Base-by-base conservation (phyloP, 2,888 invertebrate genomes). In the Ennomos quercinarius region DNA sequence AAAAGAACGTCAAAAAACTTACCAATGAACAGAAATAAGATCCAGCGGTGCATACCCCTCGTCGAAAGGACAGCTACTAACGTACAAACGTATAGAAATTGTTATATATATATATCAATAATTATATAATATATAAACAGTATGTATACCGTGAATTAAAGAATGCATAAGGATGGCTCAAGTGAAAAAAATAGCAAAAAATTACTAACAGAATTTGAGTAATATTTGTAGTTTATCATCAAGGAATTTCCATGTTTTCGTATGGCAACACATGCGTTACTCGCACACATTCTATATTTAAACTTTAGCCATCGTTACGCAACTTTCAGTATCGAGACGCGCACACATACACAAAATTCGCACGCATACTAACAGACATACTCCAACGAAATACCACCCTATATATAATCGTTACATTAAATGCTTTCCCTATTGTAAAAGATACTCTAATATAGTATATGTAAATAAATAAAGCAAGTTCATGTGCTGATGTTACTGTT, bases 1-100 rank as follows among this genome's bases (percentile, higher is more conserved):
- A 47, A 38, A 39, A 37, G 9, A 6, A 46, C 0, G 46, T 36
- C 12, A 34, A 49, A n/a, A 49, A 9, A 89, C 91, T 91, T 70
- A 89, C 91, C 90, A 76, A 82, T 78, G 78, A 81, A 85, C 74
- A 85, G 78, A 84, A 85, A 83, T 76, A 73, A 69, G 82, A 73
- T 72, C 69, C 77, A 67, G 80, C 88, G 71, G 85, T 78, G 75
- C 77, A 67, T 13, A 74, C 81, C 78, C 77, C 78, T 71, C 70
- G 70, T 58, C 68, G 67, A 73, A 65, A 77, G 81, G 80, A 73
- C 73, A 76, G 77, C 80, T 78, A 71, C 67, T 27, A 27, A 27
- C 72, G 77, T 78, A 77, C 63, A 45, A 64, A 68, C 68, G 71
- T 63, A 60, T 65, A 27, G 27, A 27, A 27, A 27, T 27, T 27